Evolutionary conservation across 2,888 invertebrate species (phyloP), one percentile per base, ranked within the genome.

Genomic region (Carterocephalus palaemon): DNA sequence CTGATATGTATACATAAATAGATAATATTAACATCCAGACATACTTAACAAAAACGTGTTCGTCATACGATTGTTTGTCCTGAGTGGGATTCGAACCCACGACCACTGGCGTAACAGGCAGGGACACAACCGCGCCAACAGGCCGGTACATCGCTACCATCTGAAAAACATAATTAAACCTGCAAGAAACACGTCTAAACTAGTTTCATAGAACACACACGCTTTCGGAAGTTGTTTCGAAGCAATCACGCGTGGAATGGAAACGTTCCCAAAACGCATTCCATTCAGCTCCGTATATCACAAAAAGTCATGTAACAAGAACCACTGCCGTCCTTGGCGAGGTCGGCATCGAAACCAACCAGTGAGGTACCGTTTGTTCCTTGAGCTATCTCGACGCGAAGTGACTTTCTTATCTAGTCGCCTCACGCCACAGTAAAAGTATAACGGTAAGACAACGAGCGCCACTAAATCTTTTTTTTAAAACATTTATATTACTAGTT

Each of bases 241-340:
- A 42, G 26, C 13, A 22, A 34, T 34, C 32, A 8, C 17, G 24
- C 38, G 17, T 19, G 7, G n/a, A n/a, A 22, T 3, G 23, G 17
- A 29, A 15, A 9, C 56, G 57, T 61, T 52, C 52, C 49, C 37
- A 58, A 59, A 56, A 56, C 53, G 57, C 56, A 64, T 62, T 59
- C 58, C 56, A 51, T 55, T 53, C 52, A 75, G 62, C 70, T 80
- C 75, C 75, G 81, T 65, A 56, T 70, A 48, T 48, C 55, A 75
- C 60, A 81, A 82, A 78, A 80, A 80, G 62, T 52, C 63, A 26
- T 34, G 70, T 83, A 78, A 78, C 75, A 71, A 81, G 83, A 84
- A 83, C 64, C 64, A 69, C 17, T 55, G 53, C 79, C 81, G 84
- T 81, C 85, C 85, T 85, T 85, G 84, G 63, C 59, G 74, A 80